Percentiles rank a stretch among this genome's conserved stretches.
These are phyloP conservation scores for Amphiprion percula DNA, from an alignment of 2,113 vertebrate genomes.

Conservation along the genomic window DNA sequence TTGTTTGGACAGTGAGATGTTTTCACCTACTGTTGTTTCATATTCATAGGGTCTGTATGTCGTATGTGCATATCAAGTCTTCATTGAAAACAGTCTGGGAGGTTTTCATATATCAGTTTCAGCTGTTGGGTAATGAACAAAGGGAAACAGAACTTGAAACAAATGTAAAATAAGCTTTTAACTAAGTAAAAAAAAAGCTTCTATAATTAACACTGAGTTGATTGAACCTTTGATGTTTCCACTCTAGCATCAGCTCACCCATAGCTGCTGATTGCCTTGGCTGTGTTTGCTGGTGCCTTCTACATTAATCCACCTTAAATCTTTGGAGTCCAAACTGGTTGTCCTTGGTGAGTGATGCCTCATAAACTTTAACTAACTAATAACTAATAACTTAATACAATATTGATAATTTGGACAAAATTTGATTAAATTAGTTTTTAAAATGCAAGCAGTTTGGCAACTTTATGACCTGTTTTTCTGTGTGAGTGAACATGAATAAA, in stretches of 20 bases:
- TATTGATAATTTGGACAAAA: no score
- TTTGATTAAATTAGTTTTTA: no score
- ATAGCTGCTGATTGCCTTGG: conserved; percentile 92
- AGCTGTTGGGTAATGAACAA: no score
- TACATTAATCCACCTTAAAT: conserved; percentile 92
- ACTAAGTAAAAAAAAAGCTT: not conserved
- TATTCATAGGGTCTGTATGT: not conserved
- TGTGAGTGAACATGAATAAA: not conserved
- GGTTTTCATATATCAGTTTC: not conserved
- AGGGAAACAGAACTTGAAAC: not conserved
- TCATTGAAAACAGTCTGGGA: no score
- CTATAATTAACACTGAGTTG: not conserved
- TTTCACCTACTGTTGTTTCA: not conserved
- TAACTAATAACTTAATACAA: not conserved
- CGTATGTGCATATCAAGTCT: no score
- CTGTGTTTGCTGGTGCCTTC: conserved; percentile 91
- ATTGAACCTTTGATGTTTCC: not conserved
- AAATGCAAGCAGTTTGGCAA: no score
- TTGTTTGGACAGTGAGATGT: not conserved
- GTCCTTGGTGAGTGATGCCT: conserved; percentile 86
- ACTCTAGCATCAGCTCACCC: conserved; percentile 89
- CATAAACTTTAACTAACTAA: no score
- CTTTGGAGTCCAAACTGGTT: conserved; percentile 89
- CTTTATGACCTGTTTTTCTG: not conserved
- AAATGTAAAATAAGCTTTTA: not conserved